phyloP scores from a whole-genome alignment of 2,113 vertebrate genomes.

The Rhodinocichla rosea region DNA sequence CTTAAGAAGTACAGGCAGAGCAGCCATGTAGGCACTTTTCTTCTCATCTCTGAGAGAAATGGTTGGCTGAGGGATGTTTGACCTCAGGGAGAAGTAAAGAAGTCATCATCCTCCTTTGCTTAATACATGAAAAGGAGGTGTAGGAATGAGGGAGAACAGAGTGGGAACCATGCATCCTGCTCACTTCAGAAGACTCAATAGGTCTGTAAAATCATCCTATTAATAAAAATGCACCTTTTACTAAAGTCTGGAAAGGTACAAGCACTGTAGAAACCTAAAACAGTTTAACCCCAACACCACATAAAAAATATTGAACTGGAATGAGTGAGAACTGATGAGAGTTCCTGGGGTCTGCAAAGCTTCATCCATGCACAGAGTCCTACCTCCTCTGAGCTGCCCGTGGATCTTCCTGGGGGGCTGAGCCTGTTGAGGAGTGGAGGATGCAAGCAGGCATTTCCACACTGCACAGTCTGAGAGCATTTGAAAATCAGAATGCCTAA shows the following conservation, averaged over 20 bases:
- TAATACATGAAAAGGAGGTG: background rate
- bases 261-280: background rate
- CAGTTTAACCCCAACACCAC: background rate
- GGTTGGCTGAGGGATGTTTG: background rate
- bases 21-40: background rate
- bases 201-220: background rate
- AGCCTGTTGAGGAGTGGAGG: background rate
- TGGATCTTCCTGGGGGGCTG: background rate
- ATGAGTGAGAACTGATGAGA: background rate
- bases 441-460: background rate
- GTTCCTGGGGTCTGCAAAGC: background rate
- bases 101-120: background rate
- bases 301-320: background rate
- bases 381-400: background rate
- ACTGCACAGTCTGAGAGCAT: background rate
- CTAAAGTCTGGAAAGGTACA: background rate
- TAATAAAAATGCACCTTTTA: background rate
- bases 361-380: background rate
- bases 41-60: background rate
- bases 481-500: background rate
- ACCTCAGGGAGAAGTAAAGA: background rate
- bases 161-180: background rate
- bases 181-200: background rate
- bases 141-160: background rate
- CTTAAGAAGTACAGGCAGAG: background rate